Evolutionary conservation across 2,888 invertebrate species (phyloP).

Genomic region (Campoletis raptor): DNA sequence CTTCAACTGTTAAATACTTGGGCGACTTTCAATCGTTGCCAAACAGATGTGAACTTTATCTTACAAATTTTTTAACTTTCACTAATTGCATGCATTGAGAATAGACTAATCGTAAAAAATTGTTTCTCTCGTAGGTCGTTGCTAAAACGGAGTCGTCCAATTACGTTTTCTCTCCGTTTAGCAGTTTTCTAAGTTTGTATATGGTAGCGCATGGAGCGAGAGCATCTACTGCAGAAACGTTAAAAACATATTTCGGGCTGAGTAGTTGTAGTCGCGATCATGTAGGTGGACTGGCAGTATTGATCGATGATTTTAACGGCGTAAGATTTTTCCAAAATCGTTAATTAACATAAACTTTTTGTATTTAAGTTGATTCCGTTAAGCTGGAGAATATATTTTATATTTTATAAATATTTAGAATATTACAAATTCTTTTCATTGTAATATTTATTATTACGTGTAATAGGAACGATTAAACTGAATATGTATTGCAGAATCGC

Average conservation of each 20-base stretch:
- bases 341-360: no score
- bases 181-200: slow-evolving; percentile 79
- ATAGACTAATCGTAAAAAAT: neutral
- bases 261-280: slow-evolving; percentile 73
- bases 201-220: slow-evolving; percentile 79
- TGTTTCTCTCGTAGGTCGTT: neutral
- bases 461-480: neutral
- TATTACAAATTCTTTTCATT: no score
- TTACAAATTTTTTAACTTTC: no score
- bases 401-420: no score
- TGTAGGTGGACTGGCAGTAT: slow-evolving; percentile 33
- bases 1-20: no score
- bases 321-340: no score
- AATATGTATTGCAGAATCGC: slow-evolving; percentile 74
- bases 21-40: no score
- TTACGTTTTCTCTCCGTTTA: slow-evolving; percentile 80
- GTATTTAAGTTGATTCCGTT: no score
- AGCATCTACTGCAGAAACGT: slow-evolving; percentile 74
- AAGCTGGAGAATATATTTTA: no score
- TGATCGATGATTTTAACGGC: slow-evolving; percentile 56
- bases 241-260: slow-evolving; percentile 71
- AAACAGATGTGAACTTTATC: no score
- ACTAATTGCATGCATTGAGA: no score
- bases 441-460: no score
- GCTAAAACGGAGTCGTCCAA: slow-evolving; percentile 65